phyloP scores from a whole-genome alignment of 1,140 invertebrate genomes.

The Heliothis virescens region DNA sequence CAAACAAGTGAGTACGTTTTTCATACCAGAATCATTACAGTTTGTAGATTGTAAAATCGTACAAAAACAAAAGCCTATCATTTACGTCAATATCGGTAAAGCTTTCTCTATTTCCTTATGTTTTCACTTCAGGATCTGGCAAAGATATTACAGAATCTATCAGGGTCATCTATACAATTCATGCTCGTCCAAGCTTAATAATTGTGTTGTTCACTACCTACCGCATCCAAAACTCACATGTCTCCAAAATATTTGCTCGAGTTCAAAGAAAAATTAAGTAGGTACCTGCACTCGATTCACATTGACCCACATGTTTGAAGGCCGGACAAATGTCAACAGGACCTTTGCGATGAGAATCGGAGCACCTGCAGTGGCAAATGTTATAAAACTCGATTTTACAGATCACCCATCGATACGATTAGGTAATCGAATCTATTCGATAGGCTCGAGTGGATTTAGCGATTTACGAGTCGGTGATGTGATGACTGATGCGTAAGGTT shows the following conservation, averaged over 20 bases:
- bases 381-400: constrained; percentile 53
- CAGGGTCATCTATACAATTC: no score
- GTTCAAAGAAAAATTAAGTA: constrained; percentile 26
- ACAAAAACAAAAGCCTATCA: not conserved
- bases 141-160: no score
- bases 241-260: constrained; percentile 12
- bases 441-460: not conserved
- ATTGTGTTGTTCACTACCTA: no score
- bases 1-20: no score
- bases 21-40: no score
- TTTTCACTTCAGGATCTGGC: no score
- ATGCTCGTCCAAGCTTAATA: no score
- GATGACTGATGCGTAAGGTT: not conserved
- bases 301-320: constrained; percentile 74
- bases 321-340: constrained; percentile 74
- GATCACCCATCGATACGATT: constrained; percentile 26
- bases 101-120: no score
- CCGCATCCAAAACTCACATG: constrained; percentile 6
- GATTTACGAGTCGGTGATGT: not conserved
- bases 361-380: constrained; percentile 61
- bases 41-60: no score
- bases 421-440: constrained; percentile 39
- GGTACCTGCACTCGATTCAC: constrained; percentile 52
- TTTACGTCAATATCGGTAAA: not conserved
- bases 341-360: constrained; percentile 73